A percentile compares a stretch with the other conserved stretches of the same genome.
phyloP scores from a whole-genome alignment of 2,888 invertebrate species.

The Diploptera punctata region DNA sequence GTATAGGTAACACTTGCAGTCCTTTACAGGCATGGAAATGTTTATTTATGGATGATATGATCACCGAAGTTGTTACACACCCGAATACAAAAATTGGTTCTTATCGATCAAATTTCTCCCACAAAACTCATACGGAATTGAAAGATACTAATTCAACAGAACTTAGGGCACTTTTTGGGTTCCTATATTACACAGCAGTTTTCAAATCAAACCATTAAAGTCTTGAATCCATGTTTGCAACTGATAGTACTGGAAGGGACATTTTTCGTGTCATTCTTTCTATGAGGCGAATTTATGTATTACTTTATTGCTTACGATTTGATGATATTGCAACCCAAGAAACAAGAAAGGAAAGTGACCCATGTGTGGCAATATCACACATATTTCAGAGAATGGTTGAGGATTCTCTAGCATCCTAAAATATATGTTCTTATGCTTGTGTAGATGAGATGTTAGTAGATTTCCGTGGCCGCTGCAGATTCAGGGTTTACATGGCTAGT shows the following conservation, averaged over 20 bases:
- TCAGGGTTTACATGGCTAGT: constrained; percentile 44
- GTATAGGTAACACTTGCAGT: too few relatives aligned
- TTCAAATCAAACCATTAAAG: background rate
- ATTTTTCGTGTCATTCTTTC: background rate
- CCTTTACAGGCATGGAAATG: too few relatives aligned
- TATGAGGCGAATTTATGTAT: background rate
- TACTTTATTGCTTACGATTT: background rate
- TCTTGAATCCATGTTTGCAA: too few relatives aligned
- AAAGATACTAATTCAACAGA: background rate
- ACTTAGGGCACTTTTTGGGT: too few relatives aligned
- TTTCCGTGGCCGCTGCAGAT: constrained; percentile 42
- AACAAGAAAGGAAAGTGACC: too few relatives aligned
- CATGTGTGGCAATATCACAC: constrained; percentile 36
- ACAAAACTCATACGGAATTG: background rate
- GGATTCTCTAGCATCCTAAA: constrained; percentile 32
- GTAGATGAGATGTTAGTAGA: constrained; percentile 24
- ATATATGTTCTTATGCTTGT: constrained; percentile 21
- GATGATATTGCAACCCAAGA: background rate
- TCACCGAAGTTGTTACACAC: too few relatives aligned
- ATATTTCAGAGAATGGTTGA: constrained; percentile 34
- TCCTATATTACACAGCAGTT: too few relatives aligned
- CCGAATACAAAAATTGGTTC: too few relatives aligned
- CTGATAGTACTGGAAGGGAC: too few relatives aligned
- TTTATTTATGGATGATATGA: too few relatives aligned
- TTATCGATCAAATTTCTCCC: background rate